These are phyloP conservation scores for Apostichopus parvimensis DNA, from an alignment of 35 echinoderm and acorn worm genomes.

Conservation along the genomic window DNA sequence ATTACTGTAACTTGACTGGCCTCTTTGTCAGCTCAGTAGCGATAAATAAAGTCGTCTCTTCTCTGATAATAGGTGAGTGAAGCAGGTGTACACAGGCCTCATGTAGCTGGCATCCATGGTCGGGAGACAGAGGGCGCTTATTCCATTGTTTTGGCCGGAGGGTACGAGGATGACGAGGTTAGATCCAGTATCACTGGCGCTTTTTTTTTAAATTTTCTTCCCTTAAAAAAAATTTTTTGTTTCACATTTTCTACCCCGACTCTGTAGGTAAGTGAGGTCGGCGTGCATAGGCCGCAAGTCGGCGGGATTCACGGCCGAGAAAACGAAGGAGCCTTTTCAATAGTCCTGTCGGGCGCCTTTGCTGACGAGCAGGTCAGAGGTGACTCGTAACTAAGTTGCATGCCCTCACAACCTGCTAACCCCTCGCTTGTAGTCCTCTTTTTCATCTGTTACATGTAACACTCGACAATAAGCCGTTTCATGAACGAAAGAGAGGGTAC, in stretches of 20 bases:
- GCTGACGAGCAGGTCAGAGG: constrained; percentile 59
- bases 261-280: constrained; percentile 55
- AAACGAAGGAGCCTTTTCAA: constrained; percentile 54
- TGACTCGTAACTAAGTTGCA: constrained; percentile 48
- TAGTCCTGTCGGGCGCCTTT: constrained; percentile 58
- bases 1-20: no score
- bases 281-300: constrained; percentile 58
- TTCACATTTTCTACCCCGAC: constrained; percentile 29
- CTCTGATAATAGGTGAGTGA: constrained; percentile 82
- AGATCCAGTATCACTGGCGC: constrained; percentile 1
- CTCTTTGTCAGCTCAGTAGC: background rate
- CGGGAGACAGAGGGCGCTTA: constrained; percentile 95
- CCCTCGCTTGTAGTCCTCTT: background rate
- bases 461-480: background rate
- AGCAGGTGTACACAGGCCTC: constrained; percentile 91
- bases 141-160: constrained; percentile 97
- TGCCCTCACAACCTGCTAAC: constrained; percentile 44
- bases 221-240: constrained; percentile 18
- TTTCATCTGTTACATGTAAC: background rate
- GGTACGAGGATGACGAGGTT: constrained; percentile 99
- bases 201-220: background rate
- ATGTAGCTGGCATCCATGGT: constrained; percentile 97
- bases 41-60: constrained; percentile 44
- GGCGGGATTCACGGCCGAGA: constrained; percentile 56
- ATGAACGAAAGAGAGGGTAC: background rate